These are phyloP conservation scores for Nilaparvata lugens DNA, from an alignment of 1,140 invertebrate species.

Conservation along the genomic window DNA sequence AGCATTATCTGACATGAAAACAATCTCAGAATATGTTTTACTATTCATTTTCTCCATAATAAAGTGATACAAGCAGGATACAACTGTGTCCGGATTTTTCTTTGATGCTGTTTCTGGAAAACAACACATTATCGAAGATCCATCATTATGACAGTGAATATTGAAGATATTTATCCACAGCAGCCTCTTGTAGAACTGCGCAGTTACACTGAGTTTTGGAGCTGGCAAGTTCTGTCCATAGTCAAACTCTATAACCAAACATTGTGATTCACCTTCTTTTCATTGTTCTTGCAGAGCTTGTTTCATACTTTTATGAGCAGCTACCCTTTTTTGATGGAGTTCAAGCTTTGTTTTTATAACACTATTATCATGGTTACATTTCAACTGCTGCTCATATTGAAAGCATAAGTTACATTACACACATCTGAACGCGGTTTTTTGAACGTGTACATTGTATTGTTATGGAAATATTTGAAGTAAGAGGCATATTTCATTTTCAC, in stretches of 20 bases:
- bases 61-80: neutral
- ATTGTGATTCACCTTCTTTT: no score
- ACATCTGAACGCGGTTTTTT: constrained; percentile 12
- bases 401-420: constrained; percentile 1
- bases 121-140: neutral
- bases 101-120: constrained; percentile 6
- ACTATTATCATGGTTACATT: neutral
- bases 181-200: constrained; percentile 17
- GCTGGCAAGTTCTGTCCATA: constrained; percentile 17
- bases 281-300: neutral
- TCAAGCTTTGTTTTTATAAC: constrained; percentile 1
- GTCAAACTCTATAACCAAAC: constrained; percentile 18
- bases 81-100: constrained; percentile 9
- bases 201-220: constrained; percentile 12
- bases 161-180: constrained; percentile 15
- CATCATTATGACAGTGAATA: constrained; percentile 13
- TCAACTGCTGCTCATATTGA: neutral
- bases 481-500: constrained; percentile 3
- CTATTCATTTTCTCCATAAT: neutral
- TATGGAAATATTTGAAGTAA: constrained; percentile 11
- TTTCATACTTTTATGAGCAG: constrained; percentile 1
- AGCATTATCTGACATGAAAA: neutral
- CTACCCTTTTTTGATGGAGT: constrained; percentile 2
- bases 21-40: neutral
- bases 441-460: constrained; percentile 2